These are phyloP conservation scores for Drosophila antonietae DNA, from an alignment of 2,888 invertebrate species.

Conservation along the genomic window DNA sequence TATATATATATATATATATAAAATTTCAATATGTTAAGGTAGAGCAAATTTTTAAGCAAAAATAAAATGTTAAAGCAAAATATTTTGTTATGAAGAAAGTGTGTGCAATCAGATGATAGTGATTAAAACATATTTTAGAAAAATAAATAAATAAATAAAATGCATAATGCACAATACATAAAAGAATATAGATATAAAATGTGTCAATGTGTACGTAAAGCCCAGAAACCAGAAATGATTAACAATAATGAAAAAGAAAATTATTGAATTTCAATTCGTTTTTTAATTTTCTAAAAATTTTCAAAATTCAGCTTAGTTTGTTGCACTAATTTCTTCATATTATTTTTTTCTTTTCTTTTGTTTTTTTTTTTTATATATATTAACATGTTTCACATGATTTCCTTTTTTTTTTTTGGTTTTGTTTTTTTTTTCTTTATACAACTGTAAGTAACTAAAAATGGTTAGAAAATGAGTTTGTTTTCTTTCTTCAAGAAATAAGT, in stretches of 20 bases:
- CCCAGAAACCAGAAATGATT: conserved; percentile 55
- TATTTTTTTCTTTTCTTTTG: not conserved
- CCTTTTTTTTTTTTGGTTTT: not conserved
- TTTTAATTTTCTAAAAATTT: conserved; percentile 59
- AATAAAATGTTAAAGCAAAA: not conserved
- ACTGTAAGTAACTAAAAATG: conserved; percentile 18
- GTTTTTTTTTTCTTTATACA: not conserved
- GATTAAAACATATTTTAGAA: not conserved
- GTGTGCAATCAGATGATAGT: conserved; percentile 4
- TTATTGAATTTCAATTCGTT: conserved; percentile 61
- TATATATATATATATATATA: too few relatives aligned
- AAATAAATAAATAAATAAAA: not conserved
- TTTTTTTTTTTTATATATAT: conserved; percentile 21
- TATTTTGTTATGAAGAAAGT: not conserved
- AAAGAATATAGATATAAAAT: not conserved
- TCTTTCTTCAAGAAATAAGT: conserved; percentile 1
- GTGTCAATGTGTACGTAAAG: conserved; percentile 12
- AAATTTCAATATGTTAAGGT: not conserved
- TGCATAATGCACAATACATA: not conserved
- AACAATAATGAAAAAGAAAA: conserved; percentile 55
- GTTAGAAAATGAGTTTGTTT: conserved; percentile 15
- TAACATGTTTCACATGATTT: conserved; percentile 61
- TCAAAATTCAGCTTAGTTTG: conserved; percentile 8
- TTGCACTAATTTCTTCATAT: conserved; percentile 1
- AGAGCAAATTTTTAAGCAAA: not conserved